Percentiles rank a stretch among this genome's conserved stretches.
These are phyloP conservation scores for Bombylius discolor DNA, from an alignment of 2,888 invertebrate species.

Conservation along the genomic window DNA sequence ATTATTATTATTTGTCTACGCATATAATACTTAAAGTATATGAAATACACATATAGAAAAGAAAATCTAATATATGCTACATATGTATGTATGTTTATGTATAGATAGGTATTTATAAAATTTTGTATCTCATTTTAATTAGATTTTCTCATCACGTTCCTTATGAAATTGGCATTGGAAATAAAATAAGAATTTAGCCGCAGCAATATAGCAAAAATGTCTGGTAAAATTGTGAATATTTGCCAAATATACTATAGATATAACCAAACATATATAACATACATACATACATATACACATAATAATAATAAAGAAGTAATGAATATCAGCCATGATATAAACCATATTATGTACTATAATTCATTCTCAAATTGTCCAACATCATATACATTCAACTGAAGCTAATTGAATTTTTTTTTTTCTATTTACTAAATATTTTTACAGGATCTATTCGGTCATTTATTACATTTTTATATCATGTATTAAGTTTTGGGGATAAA, in stretches of 20 bases:
- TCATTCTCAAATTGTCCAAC: background rate
- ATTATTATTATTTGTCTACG: background rate
- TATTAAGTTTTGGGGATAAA: no score
- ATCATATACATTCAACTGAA: background rate
- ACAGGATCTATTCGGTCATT: no score
- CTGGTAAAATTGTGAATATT: no score
- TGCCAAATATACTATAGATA: no score
- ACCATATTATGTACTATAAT: background rate
- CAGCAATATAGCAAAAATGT: no score
- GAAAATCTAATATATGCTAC: background rate
- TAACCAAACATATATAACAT: no score
- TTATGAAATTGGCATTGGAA: background rate
- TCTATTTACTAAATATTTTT: no score
- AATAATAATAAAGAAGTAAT: no score
- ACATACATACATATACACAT: no score
- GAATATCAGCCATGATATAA: no score
- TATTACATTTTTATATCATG: no score
- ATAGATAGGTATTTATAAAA: constrained; percentile 1
- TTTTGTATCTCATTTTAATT: constrained; percentile 16
- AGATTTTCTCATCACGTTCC: constrained; percentile 15
- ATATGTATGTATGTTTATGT: background rate
- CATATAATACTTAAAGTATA: background rate
- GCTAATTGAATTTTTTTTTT: background rate
- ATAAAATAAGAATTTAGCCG: no score
- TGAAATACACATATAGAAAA: background rate